A percentile compares a stretch with the other conserved stretches of the same genome.
These are phyloP conservation scores for Anolis carolinensis DNA, from an alignment of 2,113 vertebrate genomes.

Conservation along the genomic window DNA sequence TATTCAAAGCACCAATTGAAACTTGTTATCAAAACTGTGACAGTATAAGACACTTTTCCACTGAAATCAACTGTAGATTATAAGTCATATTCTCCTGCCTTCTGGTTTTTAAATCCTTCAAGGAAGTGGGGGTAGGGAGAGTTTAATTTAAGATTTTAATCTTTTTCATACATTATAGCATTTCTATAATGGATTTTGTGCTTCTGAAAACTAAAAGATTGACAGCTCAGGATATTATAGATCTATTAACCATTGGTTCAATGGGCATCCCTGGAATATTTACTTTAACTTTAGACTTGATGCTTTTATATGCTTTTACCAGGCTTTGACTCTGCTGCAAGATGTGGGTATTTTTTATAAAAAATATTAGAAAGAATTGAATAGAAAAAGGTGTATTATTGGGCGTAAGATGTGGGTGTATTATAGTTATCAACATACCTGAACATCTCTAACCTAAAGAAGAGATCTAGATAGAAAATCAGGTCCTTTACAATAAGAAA, in stretches of 20 bases:
- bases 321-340: constrained; percentile 17
- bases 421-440: background rate
- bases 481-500: background rate
- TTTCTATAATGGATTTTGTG: constrained; percentile 77
- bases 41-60: constrained; percentile 67
- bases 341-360: constrained; percentile 26
- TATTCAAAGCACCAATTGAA: constrained; percentile 62
- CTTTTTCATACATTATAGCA: constrained; percentile 76
- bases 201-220: constrained; percentile 75
- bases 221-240: constrained; percentile 73
- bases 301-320: constrained; percentile 18
- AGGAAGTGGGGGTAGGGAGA: constrained; percentile 67
- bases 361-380: constrained; percentile 35
- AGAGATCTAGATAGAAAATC: background rate
- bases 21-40: constrained; percentile 72
- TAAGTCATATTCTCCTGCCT: constrained; percentile 68
- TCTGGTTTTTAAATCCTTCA: constrained; percentile 75
- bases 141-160: constrained; percentile 81
- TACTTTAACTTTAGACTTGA: constrained; percentile 53
- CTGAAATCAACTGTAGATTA: constrained; percentile 71
- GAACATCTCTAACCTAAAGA: background rate
- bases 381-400: constrained; percentile 26
- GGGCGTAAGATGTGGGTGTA: no score
- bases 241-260: constrained; percentile 77
- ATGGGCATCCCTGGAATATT: constrained; percentile 55